These are phyloP conservation scores for Pedetes capensis DNA, from an alignment of 2,113 vertebrate genomes.

Conservation along the genomic window DNA sequence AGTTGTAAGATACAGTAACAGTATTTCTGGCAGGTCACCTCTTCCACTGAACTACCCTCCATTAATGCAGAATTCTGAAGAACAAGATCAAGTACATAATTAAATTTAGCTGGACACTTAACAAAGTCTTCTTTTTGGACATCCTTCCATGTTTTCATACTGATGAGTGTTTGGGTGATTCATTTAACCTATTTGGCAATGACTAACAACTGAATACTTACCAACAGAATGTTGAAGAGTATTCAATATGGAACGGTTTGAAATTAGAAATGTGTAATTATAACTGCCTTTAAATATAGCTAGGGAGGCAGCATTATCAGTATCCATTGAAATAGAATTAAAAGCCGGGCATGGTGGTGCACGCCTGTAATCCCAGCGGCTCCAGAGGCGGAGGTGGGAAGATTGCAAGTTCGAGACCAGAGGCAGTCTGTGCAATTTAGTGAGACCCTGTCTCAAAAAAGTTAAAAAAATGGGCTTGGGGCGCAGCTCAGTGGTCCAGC, in stretches of 20 bases:
- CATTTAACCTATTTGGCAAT: not conserved
- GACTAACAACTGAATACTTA: not conserved
- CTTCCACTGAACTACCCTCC: not conserved
- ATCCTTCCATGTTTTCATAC: not conserved
- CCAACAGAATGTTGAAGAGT: not conserved
- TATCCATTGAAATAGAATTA: not conserved
- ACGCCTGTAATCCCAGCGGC: too few relatives aligned
- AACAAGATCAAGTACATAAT: not conserved
- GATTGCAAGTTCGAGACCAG: too few relatives aligned
- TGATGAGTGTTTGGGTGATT: not conserved
- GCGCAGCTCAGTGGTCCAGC: too few relatives aligned
- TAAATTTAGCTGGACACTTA: not conserved
- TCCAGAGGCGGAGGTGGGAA: too few relatives aligned
- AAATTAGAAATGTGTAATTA: not conserved
- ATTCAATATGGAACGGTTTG: not conserved
- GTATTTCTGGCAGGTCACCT: not conserved
- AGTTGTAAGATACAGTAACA: not conserved
- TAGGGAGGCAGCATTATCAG: not conserved
- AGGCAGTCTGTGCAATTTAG: too few relatives aligned
- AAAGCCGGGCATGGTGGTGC: too few relatives aligned
- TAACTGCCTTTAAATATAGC: not conserved
- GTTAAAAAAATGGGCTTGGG: too few relatives aligned
- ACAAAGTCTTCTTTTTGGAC: not conserved
- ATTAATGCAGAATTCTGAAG: not conserved
- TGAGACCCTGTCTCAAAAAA: too few relatives aligned